These are phyloP conservation scores for Ciconia boyciana DNA, from an alignment of 2,113 vertebrate genomes.

Conservation along the genomic window DNA sequence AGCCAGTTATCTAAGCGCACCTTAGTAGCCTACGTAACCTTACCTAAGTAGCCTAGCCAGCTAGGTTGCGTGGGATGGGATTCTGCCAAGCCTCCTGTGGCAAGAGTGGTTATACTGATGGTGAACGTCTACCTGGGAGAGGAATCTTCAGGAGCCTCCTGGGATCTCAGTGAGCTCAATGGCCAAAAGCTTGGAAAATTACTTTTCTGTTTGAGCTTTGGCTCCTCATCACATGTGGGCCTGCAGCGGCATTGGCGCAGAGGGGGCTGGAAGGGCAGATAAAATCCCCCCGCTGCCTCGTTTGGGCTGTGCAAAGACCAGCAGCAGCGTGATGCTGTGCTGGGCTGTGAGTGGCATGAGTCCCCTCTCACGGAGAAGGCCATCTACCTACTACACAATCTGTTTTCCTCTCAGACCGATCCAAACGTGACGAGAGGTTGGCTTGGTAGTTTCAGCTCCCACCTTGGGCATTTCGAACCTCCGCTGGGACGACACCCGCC, in stretches of 20 bases:
- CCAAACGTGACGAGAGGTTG: accelerated
- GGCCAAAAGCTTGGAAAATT: not conserved
- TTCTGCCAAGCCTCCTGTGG: not conserved
- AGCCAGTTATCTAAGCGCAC: not conserved
- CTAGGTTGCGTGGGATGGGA: no score
- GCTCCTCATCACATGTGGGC: accelerated
- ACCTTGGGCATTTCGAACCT: accelerated
- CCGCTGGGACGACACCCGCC: no score
- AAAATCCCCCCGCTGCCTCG: accelerated
- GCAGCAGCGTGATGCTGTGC: not conserved
- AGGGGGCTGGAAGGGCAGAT: no score
- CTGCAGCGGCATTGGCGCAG: accelerated
- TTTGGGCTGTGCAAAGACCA: not conserved
- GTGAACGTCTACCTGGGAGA: not conserved
- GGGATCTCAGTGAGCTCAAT: not conserved
- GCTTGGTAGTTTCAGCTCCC: no score
- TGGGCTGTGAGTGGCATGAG: not conserved
- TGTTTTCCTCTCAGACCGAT: not conserved
- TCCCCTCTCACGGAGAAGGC: accelerated
- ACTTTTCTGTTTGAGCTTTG: not conserved
- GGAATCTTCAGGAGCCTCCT: not conserved
- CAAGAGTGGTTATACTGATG: not conserved
- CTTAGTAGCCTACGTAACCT: not conserved
- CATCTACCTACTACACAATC: accelerated
- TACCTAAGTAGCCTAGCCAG: not conserved